phyloP scores from a whole-genome alignment of 2,888 invertebrate genomes.

The Cheilosia scutellata region DNA sequence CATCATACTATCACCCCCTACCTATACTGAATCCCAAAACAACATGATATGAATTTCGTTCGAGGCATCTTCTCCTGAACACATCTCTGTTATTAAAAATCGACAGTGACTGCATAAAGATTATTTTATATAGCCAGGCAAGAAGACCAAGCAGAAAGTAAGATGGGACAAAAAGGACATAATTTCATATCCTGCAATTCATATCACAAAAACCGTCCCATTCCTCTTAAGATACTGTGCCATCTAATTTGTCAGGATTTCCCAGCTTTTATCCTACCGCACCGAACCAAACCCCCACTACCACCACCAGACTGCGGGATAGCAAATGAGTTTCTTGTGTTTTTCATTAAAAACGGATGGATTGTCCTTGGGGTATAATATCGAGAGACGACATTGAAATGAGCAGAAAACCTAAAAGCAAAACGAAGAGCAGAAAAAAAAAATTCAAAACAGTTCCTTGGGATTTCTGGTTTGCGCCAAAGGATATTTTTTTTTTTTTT shows the following conservation, averaged over 20 bases:
- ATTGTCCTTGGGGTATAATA: constrained; percentile 74
- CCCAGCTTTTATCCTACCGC: neutral
- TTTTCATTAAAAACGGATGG: constrained; percentile 75
- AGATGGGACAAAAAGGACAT: constrained; percentile 43
- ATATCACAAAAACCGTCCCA: constrained; percentile 49
- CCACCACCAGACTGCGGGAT: constrained; percentile 32
- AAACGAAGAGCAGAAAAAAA: constrained; percentile 37
- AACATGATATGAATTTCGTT: constrained; percentile 41
- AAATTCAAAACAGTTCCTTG: constrained; percentile 61
- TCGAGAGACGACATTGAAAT: constrained; percentile 75
- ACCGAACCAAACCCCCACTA: neutral
- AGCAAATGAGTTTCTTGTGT: constrained; percentile 74
- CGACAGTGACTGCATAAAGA: constrained; percentile 34
- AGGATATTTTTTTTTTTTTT: constrained; percentile 65
- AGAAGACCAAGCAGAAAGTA: constrained; percentile 2
- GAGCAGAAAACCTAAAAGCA: constrained; percentile 62
- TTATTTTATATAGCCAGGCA: constrained; percentile 26
- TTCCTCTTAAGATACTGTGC: constrained; percentile 47
- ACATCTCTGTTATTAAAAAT: constrained; percentile 57
- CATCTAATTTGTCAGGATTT: constrained; percentile 62
- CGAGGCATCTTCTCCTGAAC: constrained; percentile 16
- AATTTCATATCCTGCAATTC: constrained; percentile 64
- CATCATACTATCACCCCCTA: neutral
- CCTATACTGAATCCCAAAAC: constrained; percentile 1
- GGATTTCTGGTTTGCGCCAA: constrained; percentile 66